Evolutionary conservation across 2,888 invertebrate species (phyloP).

Genomic region (Drosophila testacea): DNA sequence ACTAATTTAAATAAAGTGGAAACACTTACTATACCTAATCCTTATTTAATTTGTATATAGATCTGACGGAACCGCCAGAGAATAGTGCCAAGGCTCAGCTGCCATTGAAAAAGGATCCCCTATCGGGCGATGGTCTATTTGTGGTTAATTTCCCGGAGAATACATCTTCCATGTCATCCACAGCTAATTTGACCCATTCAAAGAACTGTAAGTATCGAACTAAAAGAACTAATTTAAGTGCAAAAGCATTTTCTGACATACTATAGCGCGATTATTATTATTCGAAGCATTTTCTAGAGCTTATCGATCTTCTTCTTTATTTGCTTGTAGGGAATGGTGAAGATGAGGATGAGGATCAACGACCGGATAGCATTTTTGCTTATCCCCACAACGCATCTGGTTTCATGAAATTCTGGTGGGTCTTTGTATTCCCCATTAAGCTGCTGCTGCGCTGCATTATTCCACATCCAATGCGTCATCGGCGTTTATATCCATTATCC

Average conservation of each 20-base stretch:
- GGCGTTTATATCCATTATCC: slow-evolving; percentile 89
- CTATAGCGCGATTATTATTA: neutral
- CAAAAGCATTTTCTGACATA: neutral
- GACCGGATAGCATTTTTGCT: slow-evolving; percentile 84
- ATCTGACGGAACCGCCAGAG: slow-evolving; percentile 84
- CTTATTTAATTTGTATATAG: slow-evolving; percentile 63
- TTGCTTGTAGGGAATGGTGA: slow-evolving; percentile 69
- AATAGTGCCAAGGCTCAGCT: slow-evolving; percentile 84
- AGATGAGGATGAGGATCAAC: slow-evolving; percentile 54
- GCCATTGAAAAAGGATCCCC: slow-evolving; percentile 82
- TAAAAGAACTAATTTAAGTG: neutral
- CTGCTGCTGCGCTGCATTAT: slow-evolving; percentile 88
- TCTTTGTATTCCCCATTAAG: slow-evolving; percentile 90
- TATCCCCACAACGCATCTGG: slow-evolving; percentile 84
- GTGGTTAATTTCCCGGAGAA: slow-evolving; percentile 82
- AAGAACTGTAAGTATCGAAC: slow-evolving; percentile 78
- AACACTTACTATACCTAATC: neutral
- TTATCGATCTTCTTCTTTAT: too few relatives aligned
- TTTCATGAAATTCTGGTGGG: slow-evolving; percentile 87
- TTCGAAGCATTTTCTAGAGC: neutral
- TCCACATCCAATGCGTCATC: slow-evolving; percentile 89
- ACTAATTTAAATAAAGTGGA: neutral
- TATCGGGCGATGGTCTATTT: slow-evolving; percentile 83
- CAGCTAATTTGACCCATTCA: slow-evolving; percentile 77
- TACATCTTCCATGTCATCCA: slow-evolving; percentile 82